Evolutionary conservation across 1,140 invertebrate species (phyloP).

Genomic region (Pollicipes pollicipes): DNA sequence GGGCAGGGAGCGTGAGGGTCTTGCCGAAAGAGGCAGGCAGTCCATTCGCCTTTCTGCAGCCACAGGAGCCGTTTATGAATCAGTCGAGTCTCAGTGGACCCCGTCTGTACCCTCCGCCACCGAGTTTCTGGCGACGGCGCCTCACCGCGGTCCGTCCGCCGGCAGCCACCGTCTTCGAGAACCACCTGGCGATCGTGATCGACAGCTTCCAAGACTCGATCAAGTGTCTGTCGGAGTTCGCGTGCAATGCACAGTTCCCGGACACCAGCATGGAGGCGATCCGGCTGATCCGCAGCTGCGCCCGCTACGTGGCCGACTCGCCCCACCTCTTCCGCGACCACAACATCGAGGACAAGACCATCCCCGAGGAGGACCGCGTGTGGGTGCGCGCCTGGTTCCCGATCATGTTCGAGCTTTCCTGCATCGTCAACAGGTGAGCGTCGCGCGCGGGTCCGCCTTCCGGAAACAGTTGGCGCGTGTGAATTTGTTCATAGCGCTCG

Average conservation of each 20-base stretch:
- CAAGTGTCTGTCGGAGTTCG: conserved; percentile 98
- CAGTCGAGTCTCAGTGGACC: too few species aligned
- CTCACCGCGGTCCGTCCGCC: too few species aligned
- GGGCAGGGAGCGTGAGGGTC: too few species aligned
- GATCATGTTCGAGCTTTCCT: conserved; percentile 88
- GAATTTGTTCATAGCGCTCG: too few species aligned
- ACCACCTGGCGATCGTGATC: conserved; percentile 86
- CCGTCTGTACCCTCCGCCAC: too few species aligned
- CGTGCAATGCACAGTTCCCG: conserved; percentile 90
- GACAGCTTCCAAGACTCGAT: conserved; percentile 99
- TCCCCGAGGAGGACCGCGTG: conserved; percentile 45
- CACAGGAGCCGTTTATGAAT: too few species aligned
- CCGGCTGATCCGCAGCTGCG: conserved; percentile 82
- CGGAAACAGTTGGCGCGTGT: too few species aligned
- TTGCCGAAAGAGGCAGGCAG: too few species aligned
- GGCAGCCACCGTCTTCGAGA: conserved; percentile 56
- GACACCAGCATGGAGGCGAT: conserved; percentile 99
- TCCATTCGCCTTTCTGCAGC: too few species aligned
- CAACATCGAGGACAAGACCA: conserved; percentile 54
- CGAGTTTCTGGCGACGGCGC: too few species aligned
- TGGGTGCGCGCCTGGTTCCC: conserved; percentile 99
- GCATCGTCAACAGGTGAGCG: conserved; percentile 81
- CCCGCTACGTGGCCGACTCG: conserved; percentile 81
- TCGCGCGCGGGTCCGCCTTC: too few species aligned
- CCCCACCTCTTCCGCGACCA: conserved; percentile 50